Evolutionary conservation across 2,888 invertebrate genomes (phyloP), one percentile per base, ranked within the genome.

Genomic region (Camponotus fellah): DNA sequence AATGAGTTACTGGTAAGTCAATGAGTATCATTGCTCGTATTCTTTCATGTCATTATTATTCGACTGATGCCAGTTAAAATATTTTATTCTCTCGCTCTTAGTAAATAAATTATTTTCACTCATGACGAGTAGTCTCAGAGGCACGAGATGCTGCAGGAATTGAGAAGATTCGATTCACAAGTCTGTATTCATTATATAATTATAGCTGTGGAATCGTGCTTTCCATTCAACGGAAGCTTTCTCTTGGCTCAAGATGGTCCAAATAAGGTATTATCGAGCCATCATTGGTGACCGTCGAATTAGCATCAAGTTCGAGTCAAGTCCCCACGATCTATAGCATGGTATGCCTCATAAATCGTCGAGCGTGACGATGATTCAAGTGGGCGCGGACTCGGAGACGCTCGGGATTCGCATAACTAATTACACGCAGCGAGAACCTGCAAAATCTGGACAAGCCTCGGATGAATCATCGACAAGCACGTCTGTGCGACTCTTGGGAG

Each of bases 341-440:
- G 46, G 69, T 75, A 72, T 43, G 75, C 66, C 72, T 69, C 86
- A 76, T 86, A 86, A 86, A 86, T 86, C 84, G 82, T 71, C 60
- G 72, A 76, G 82, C 80, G 84, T 84, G 86, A 83, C 85, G 86
- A 86, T 81, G 83, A 86, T 86, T 86, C 87, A 85, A 83, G 85
- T 77, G 82, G 74, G 80, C 74, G 71, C 85, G 84, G 76, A 83
- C 83, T 86, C 86, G 81, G 86, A 84, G 77, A 81, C 86, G 81
- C 60, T 71, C 72, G 60, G 69, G 37, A 66, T 26, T 84, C 81
- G 87, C 83, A 86, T 88, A 88, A 88, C 85, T 88, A 88, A 88
- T 86, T 86, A 87, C 69, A 72, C 64, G 76, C 76, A 82, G 72
- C 82, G 82, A 85, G 84, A 84, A 84, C 82, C 80, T 68, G 85